These are phyloP conservation scores for Sphaerophoria rueppellii DNA, from an alignment of 2,888 invertebrate species.

Conservation along the genomic window DNA sequence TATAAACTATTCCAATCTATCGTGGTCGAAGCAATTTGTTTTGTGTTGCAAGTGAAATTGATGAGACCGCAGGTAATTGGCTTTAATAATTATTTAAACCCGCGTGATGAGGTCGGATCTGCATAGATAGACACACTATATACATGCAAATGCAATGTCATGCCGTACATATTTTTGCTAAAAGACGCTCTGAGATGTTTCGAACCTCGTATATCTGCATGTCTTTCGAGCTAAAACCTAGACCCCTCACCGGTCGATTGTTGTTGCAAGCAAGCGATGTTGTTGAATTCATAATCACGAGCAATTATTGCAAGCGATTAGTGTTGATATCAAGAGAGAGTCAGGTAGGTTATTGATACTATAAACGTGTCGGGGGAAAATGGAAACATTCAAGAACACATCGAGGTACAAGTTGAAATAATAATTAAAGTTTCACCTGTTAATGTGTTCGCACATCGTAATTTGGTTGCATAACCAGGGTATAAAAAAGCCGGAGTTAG, in stretches of 20 bases:
- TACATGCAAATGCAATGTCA: constrained; percentile 36
- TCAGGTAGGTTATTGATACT: no score
- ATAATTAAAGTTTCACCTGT: constrained; percentile 67
- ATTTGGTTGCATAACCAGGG: constrained; percentile 64
- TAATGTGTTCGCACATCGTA: constrained; percentile 77
- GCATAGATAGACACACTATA: constrained; percentile 51
- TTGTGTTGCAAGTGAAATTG: constrained; percentile 71
- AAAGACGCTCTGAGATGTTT: neutral
- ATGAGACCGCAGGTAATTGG: constrained; percentile 71
- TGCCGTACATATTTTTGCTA: constrained; percentile 21
- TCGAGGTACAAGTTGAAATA: constrained; percentile 29
- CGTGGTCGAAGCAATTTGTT: constrained; percentile 68
- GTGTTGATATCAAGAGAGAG: neutral
- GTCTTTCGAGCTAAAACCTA: constrained; percentile 18
- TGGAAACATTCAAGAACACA: constrained; percentile 4
- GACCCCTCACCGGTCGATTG: constrained; percentile 14
- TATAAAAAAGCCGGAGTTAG: neutral
- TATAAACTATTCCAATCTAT: constrained; percentile 38
- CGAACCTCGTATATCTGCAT: constrained; percentile 40
- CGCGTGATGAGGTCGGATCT: constrained; percentile 65
- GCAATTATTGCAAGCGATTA: constrained; percentile 71
- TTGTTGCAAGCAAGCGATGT: constrained; percentile 22
- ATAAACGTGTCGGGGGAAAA: no score
- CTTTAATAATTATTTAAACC: constrained; percentile 70
- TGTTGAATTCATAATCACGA: constrained; percentile 67